These are phyloP conservation scores for Equus przewalskii DNA, from an alignment of 2,113 vertebrate species.

Conservation along the genomic window DNA sequence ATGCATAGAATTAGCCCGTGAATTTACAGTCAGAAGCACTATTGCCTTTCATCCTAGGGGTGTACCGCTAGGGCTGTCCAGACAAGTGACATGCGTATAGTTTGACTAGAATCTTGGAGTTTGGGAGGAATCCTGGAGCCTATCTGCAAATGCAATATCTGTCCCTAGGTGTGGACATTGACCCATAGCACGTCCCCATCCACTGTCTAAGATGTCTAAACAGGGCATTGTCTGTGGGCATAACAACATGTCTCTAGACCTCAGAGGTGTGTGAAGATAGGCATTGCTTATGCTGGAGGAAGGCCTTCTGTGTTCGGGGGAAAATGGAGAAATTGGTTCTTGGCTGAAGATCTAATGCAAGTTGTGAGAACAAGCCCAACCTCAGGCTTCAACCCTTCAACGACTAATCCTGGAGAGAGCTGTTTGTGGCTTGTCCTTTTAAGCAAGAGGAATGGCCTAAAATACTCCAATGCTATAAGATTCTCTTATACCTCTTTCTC, in stretches of 20 bases:
- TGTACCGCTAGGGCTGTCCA: background rate
- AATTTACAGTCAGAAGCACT: background rate
- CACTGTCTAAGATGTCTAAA: background rate
- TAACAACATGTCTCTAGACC: background rate
- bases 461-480: background rate
- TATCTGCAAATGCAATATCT: background rate
- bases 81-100: background rate
- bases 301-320: background rate
- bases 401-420: background rate
- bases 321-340: background rate
- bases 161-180: too few species aligned
- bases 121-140: background rate
- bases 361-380: background rate
- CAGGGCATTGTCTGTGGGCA: background rate
- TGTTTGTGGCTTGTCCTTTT: background rate
- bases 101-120: background rate
- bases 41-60: background rate
- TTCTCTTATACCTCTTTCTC: background rate
- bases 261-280: background rate
- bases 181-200: too few species aligned
- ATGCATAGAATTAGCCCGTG: background rate
- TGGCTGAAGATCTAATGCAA: background rate
- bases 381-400: background rate
- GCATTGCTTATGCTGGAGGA: background rate
- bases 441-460: background rate